phyloP scores from a whole-genome alignment of 1,140 invertebrate genomes.

The Zaprionus ornatus region DNA sequence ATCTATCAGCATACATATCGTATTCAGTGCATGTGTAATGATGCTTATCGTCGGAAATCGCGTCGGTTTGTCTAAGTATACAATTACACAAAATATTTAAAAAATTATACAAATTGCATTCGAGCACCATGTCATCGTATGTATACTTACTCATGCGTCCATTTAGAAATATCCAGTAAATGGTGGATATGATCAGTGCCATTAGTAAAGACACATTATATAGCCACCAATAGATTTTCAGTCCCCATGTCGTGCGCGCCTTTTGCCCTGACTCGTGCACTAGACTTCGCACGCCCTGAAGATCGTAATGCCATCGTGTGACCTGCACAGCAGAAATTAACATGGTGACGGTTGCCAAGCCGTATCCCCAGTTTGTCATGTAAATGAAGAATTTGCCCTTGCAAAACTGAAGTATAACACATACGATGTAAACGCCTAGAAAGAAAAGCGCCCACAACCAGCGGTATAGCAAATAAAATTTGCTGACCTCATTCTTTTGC shows the following conservation, averaged over 20 bases:
- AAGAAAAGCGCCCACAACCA: constrained; percentile 85
- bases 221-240: constrained; percentile 86
- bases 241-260: constrained; percentile 44
- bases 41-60: constrained; percentile 86
- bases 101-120: neutral
- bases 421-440: constrained; percentile 84
- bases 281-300: constrained; percentile 49
- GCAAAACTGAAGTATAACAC: constrained; percentile 84
- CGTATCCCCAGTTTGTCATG: constrained; percentile 90
- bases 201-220: constrained; percentile 85
- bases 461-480: constrained; percentile 86
- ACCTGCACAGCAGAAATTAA: constrained; percentile 70
- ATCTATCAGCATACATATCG: constrained; percentile 89
- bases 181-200: constrained; percentile 86
- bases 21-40: constrained; percentile 90
- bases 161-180: constrained; percentile 88
- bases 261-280: constrained; percentile 65
- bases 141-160: constrained; percentile 82
- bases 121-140: neutral
- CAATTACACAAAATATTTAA: neutral
- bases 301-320: constrained; percentile 75
- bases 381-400: constrained; percentile 86
- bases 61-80: constrained; percentile 61
- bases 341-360: constrained; percentile 84
- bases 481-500: constrained; percentile 83